A percentile compares a stretch with the other conserved stretches of the same genome.
Conservation (phyloP, 2,888 invertebrate genomes). For the Subacronicta megacephala region DNA sequence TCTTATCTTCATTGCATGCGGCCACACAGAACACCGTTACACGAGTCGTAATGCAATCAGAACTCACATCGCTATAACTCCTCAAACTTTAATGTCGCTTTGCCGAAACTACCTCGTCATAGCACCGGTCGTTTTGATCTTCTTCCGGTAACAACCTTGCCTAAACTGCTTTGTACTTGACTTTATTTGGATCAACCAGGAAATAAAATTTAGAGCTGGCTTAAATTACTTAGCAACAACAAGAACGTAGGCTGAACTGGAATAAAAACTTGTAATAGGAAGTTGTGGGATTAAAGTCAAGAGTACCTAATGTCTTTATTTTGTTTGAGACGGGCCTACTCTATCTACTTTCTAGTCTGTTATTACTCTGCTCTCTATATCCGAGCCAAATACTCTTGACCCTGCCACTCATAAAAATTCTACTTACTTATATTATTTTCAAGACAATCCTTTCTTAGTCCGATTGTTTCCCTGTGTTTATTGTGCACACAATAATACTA, state of each 20-base stretch:
- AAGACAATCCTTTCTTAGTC: conserved; percentile 41
- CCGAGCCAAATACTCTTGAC: not conserved
- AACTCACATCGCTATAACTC: conserved; percentile 51
- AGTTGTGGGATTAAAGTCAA: conserved; percentile 9
- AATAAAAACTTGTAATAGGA: conserved; percentile 25
- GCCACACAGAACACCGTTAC: conserved; percentile 73
- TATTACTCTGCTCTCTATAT: not conserved
- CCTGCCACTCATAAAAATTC: conserved; percentile 12
- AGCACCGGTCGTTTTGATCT: conserved; percentile 39
- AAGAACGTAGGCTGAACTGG: conserved; percentile 7
- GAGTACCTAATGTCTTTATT: not conserved
- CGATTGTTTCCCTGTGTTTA: conserved; percentile 62
- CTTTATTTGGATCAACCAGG: conserved; percentile 43
- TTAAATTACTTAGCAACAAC: conserved; percentile 30
- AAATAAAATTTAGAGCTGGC: conserved; percentile 32
- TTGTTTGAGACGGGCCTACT: not conserved
- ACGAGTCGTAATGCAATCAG: conserved; percentile 68
- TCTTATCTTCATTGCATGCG: conserved; percentile 76
- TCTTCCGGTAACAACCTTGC: conserved; percentile 47
- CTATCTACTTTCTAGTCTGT: not conserved
- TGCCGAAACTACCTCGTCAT: conserved; percentile 35
- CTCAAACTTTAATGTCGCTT: conserved; percentile 49
- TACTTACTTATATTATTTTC: conserved; percentile 21
- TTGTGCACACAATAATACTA: conserved; percentile 51
- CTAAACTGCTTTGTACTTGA: conserved; percentile 36